Evolutionary conservation across 2,888 invertebrate genomes (phyloP), one percentile per base, ranked within the genome.

Genomic region (Phymatocera aterrima): DNA sequence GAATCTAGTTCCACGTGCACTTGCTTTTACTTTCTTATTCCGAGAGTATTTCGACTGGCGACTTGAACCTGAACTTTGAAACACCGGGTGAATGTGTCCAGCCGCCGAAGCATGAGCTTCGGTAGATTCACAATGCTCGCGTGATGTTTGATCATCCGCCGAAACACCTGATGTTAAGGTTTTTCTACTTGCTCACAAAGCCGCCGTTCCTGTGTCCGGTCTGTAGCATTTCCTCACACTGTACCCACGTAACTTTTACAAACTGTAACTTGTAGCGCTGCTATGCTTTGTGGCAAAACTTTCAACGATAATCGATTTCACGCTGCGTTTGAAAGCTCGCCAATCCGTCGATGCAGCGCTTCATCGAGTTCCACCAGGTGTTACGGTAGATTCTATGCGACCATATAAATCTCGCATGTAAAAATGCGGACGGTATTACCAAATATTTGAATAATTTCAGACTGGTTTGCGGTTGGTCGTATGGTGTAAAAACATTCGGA

Each of bases 301-400:
- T 87, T 83, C 83, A 83, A 84, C 85, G 84, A 86, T 68, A 82
- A 84, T 85, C 86, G 85, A 86, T 84, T 84, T 86, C 85, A 82
- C 82, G 79, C 82, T 34, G 64, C 54, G 40, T 77, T n/a, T 79
- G 74, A 83, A 83, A 82, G 74, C 83, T 82, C 64, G 18, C 64
- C 57, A 28, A 57, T 57, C 57, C 57, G 28, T 78, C 79, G 64
- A 81, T 80, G 82, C 82, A 83, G 83, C 83, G 81, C 84, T 83
- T 83, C 82, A 83, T 83, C 83, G 83, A 83, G 83, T 83, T 81
- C 83, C 82, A 79, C 72, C 77, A 70, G 72, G 10, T 34, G 61
- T 64, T n/a, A 21, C 12, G 37, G 61, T 64, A 34, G 18, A 64
- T 64, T 64, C 4, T 10, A 64, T 64, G 18, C 40, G 10, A 70